Conservation (phyloP, 2,888 invertebrate genomes). For the Hyppa rectilinea region DNA sequence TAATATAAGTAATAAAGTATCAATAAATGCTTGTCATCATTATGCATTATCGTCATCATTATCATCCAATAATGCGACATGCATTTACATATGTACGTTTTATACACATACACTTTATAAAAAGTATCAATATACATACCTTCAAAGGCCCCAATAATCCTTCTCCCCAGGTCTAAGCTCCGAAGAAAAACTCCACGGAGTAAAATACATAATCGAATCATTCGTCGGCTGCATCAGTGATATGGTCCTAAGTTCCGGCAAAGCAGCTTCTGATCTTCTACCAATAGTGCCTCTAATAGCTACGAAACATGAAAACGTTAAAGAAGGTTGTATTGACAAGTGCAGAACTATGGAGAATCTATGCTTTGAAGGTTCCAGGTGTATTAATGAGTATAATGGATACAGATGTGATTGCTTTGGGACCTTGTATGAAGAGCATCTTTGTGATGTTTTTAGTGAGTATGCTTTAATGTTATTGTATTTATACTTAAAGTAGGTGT, state of each 20-base stretch:
- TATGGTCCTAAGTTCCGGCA: constrained; percentile 96
- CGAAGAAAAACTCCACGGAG: constrained; percentile 96
- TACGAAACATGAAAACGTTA: constrained; percentile 96
- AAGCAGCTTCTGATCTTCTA: constrained; percentile 95
- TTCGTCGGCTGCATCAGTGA: constrained; percentile 98
- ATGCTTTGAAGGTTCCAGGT: constrained; percentile 96
- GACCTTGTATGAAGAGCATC: constrained; percentile 97
- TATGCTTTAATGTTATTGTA: too few species aligned
- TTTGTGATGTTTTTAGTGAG: constrained; percentile 97
- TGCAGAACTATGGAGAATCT: constrained; percentile 95
- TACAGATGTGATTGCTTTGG: constrained; percentile 98
- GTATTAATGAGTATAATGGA: constrained; percentile 97
- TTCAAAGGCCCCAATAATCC: not conserved
- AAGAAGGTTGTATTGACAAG: constrained; percentile 96
- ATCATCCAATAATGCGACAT: too few species aligned
- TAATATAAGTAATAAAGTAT: too few species aligned
- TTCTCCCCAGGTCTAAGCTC: constrained; percentile 93
- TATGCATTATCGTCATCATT: too few species aligned
- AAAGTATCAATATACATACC: not conserved
- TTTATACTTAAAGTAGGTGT: too few species aligned
- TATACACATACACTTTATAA: not conserved
- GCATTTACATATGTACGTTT: not conserved
- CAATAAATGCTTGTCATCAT: too few species aligned
- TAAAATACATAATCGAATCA: constrained; percentile 97
- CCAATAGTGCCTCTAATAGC: constrained; percentile 96